Percentiles rank a stretch among this genome's conserved stretches.
These are phyloP conservation scores for Oryzias dopingdopingensis DNA, from an alignment of 2,797 vertebrate species.

Conservation along the genomic window DNA sequence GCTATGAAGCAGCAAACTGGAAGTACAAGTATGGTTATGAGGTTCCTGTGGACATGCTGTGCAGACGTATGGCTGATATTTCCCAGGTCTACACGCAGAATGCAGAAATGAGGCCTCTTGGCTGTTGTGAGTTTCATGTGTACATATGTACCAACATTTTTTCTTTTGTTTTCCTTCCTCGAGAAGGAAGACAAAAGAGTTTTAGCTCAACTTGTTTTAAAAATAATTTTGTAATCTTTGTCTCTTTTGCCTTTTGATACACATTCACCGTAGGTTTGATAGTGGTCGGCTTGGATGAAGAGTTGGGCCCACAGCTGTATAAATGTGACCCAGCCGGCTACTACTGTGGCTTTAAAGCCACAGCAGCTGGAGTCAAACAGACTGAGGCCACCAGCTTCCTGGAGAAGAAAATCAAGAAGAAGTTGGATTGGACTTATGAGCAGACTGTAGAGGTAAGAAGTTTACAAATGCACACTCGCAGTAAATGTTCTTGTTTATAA, in stretches of 20 bases:
- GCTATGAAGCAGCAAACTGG: conserved; percentile 95
- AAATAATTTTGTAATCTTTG: no score
- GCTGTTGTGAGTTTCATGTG: conserved; percentile 86
- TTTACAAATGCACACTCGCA: conserved; percentile 81
- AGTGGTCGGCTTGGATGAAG: conserved; percentile 89
- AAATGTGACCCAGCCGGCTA: conserved; percentile 85
- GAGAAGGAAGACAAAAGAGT: no score
- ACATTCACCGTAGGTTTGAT: conserved; percentile 84
- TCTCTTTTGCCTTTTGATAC: no score
- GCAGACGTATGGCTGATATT: conserved; percentile 94
- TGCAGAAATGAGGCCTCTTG: conserved; percentile 95
- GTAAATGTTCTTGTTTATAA: no score
- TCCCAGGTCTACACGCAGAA: conserved; percentile 96
- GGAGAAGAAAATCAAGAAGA: conserved; percentile 98
- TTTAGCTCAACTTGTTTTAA: no score
- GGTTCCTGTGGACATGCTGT: conserved; percentile 94
- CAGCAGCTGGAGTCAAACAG: conserved; percentile 92
- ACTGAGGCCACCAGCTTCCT: conserved; percentile 95
- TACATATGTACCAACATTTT: neutral
- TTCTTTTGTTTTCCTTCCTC: no score
- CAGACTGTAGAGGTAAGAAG: conserved; percentile 89
- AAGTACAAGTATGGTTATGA: conserved; percentile 95
- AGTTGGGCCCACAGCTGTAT: conserved; percentile 89
- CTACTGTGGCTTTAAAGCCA: conserved; percentile 91
- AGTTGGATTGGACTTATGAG: conserved; percentile 92